Evolutionary conservation across 2,113 vertebrate species (phyloP).

Genomic region (Romanogobio albipinnatus): DNA sequence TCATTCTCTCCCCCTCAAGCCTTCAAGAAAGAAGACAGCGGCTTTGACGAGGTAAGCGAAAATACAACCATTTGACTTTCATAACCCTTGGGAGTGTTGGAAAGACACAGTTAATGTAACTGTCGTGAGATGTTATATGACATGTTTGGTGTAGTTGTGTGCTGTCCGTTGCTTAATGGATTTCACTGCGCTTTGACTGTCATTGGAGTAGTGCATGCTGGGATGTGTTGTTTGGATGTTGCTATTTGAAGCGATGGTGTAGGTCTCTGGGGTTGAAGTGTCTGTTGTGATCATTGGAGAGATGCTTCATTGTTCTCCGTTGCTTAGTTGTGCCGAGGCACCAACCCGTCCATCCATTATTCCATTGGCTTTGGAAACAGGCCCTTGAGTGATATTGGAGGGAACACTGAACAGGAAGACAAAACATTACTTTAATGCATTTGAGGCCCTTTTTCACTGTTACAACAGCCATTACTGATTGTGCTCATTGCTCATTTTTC

Average conservation of each 20-base stretch:
- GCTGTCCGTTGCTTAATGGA: not conserved
- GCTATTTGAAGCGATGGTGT: not conserved
- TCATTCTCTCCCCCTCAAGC: slow-evolving; percentile 80
- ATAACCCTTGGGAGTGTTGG: not conserved
- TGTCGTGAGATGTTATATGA: not conserved
- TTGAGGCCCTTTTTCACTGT: not conserved
- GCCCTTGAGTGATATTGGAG: slow-evolving; percentile 2
- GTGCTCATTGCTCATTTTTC: not conserved
- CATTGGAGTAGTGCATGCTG: slow-evolving; percentile 22
- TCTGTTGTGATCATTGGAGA: slow-evolving; percentile 10
- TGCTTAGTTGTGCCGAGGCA: not conserved
- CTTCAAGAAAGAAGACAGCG: slow-evolving; percentile 95
- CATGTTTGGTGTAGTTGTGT: not conserved
- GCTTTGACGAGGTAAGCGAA: slow-evolving; percentile 90
- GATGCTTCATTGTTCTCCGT: not conserved
- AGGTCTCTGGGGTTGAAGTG: slow-evolving; percentile 16
- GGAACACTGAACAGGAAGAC: not conserved
- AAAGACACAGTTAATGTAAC: not conserved
- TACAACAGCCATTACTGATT: not conserved
- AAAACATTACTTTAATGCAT: not conserved
- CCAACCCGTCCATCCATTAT: not conserved
- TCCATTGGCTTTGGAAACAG: slow-evolving; percentile 9
- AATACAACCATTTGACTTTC: slow-evolving; percentile 12
- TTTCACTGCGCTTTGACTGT: not conserved
- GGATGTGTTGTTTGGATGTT: slow-evolving; percentile 12